Conservation (phyloP, 2,113 vertebrate genomes). For the Muntiacus muntjak region DNA sequence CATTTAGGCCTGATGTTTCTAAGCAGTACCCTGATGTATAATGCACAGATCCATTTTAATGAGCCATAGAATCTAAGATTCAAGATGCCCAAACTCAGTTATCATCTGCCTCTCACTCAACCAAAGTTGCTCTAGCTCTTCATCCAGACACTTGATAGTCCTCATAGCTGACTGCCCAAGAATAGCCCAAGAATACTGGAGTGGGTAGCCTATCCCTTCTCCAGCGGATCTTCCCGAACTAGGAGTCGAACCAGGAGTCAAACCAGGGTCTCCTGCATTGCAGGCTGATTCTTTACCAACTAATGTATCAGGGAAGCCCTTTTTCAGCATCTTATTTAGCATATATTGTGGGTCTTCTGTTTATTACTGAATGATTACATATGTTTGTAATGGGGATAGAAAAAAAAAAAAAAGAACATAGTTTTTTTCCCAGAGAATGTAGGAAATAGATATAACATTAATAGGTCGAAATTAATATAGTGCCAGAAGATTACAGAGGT, state of each 20-base stretch:
- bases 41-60: not conserved
- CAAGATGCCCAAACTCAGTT: not conserved
- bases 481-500: not conserved
- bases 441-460: not conserved
- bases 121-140: not conserved
- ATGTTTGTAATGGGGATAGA: not conserved
- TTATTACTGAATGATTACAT: not conserved
- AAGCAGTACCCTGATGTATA: not conserved
- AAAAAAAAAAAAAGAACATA: not conserved
- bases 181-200: not conserved
- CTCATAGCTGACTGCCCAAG: not conserved
- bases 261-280: not conserved
- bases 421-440: not conserved
- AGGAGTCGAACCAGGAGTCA: not conserved
- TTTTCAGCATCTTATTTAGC: not conserved
- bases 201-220: not conserved
- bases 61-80: not conserved
- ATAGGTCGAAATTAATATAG: not conserved
- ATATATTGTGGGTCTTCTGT: not conserved
- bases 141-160: not conserved
- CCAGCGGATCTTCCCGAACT: not conserved
- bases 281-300: not conserved
- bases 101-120: not conserved
- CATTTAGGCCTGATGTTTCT: not conserved
- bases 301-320: not conserved